Conservation (phyloP, 2,888 invertebrate genomes). For the Stramonita haemastoma region DNA sequence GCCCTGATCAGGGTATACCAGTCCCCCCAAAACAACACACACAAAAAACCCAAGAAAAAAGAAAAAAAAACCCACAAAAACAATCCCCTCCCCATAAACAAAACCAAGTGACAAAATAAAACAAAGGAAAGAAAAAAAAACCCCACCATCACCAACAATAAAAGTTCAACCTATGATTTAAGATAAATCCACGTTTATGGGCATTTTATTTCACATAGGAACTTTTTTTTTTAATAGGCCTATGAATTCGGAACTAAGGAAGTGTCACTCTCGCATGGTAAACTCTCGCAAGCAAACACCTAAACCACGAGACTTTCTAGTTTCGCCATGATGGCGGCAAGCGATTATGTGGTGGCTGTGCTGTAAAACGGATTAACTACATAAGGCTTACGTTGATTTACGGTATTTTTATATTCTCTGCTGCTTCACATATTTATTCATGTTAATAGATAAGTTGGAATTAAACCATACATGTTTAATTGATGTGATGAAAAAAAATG, state of each 20-base stretch:
- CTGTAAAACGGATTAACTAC: not conserved
- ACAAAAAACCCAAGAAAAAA: too few species aligned
- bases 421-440: not conserved
- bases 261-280: conserved; percentile 1
- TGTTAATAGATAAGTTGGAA: not conserved
- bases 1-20: too few species aligned
- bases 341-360: conserved; percentile 42
- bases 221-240: not conserved
- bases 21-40: too few species aligned
- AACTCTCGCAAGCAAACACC: conserved; percentile 5
- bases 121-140: too few species aligned
- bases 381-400: not conserved
- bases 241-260: conserved; percentile 19
- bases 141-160: too few species aligned
- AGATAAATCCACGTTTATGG: not conserved
- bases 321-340: conserved; percentile 65
- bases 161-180: too few species aligned
- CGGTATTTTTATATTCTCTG: conserved; percentile 21
- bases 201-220: not conserved
- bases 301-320: conserved; percentile 51
- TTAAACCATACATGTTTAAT: too few species aligned
- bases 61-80: too few species aligned
- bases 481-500: not conserved
- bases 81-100: too few species aligned
- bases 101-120: too few species aligned